phyloP scores from a whole-genome alignment of 2,113 vertebrate genomes.

The Eubucco bourcierii region DNA sequence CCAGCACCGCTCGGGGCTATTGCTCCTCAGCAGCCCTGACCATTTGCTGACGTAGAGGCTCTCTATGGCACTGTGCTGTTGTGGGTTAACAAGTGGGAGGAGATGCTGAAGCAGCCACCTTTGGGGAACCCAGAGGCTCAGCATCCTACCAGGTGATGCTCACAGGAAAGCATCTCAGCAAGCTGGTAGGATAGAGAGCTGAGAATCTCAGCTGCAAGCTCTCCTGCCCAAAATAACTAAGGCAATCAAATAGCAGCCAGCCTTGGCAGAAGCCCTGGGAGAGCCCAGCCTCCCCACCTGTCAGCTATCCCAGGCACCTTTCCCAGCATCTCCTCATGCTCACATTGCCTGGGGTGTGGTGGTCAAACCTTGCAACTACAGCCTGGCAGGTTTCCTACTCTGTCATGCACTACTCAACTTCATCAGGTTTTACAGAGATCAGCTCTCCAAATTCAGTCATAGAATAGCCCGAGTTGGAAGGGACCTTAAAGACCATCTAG shows the following conservation, averaged over 20 bases:
- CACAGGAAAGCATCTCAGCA: background rate
- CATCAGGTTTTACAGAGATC: background rate
- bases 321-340: background rate
- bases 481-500: too few relatives aligned
- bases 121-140: fast-evolving
- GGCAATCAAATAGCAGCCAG: background rate
- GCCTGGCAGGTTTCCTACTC: background rate
- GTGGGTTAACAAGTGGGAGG: fast-evolving
- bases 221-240: background rate
- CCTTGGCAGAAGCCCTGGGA: background rate
- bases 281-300: background rate
- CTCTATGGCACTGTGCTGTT: fast-evolving
- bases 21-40: fast-evolving
- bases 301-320: background rate
- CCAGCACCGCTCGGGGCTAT: background rate
- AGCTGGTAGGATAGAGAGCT: fast-evolving
- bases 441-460: background rate
- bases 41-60: background rate
- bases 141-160: background rate
- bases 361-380: background rate
- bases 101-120: background rate
- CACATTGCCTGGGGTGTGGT: fast-evolving
- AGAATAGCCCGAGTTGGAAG: too few relatives aligned
- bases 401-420: fast-evolving
- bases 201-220: fast-evolving